Conservation (phyloP, 1,140 invertebrate genomes). For the Oedothorax gibbosus region DNA sequence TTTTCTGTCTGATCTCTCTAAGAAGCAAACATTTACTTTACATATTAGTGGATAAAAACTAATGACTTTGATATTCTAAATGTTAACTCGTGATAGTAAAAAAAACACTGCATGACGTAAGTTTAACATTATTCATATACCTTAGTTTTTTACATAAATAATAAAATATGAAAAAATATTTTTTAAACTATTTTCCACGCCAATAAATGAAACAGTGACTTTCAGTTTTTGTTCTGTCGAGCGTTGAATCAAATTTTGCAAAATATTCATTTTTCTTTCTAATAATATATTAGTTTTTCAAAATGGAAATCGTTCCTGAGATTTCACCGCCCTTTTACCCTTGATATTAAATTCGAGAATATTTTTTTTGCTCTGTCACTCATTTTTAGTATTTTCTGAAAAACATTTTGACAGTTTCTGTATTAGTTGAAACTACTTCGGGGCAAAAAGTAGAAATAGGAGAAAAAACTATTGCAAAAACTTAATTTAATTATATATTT, state of each 20-base stretch:
- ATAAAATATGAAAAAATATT: too few relatives aligned
- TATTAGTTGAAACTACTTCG: not conserved
- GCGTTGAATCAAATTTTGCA: constrained; percentile 31
- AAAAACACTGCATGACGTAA: too few relatives aligned
- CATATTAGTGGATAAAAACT: too few relatives aligned
- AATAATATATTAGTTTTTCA: constrained; percentile 40
- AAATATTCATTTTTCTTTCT: constrained; percentile 46
- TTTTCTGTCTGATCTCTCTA: too few relatives aligned
- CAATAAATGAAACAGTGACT: too few relatives aligned
- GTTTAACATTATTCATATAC: too few relatives aligned
- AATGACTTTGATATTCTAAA: too few relatives aligned
- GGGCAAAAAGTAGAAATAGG: not conserved
- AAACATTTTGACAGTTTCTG: constrained; percentile 13
- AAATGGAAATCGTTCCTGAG: constrained; percentile 19
- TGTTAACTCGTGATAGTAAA: too few relatives aligned
- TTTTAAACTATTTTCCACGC: too few relatives aligned
- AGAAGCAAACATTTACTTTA: too few relatives aligned
- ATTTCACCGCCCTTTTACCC: not conserved
- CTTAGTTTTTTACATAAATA: too few relatives aligned
- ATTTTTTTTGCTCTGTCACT: constrained; percentile 30
- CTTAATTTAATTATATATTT: too few relatives aligned
- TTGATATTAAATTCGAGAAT: constrained; percentile 41
- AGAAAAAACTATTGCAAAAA: not conserved
- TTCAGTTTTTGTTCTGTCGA: not conserved
- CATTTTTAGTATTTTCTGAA: constrained; percentile 30